Evolutionary conservation across 2,113 vertebrate species (phyloP), one percentile per base, ranked within the genome.

Genomic region (Neofelis nebulosa): DNA sequence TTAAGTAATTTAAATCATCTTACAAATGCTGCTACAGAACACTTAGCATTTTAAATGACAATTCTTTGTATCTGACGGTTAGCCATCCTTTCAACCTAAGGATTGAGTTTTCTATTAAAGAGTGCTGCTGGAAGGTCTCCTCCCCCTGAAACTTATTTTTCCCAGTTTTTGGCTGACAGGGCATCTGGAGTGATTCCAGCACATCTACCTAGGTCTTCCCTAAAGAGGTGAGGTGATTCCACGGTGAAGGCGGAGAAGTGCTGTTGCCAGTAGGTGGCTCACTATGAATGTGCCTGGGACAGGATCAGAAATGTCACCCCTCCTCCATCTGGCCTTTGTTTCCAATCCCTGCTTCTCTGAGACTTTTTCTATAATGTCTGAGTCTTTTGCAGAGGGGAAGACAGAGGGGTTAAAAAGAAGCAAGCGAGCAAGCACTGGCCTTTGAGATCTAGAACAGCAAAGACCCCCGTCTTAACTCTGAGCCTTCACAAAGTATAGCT

Each of bases 231-330:
- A 33, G 50, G 95, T 50, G 81, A 19, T 61, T 0, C 65, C 92
- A 13, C 36, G 7, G 14, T 0, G 4, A 4, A 68, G 19, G 83
- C 82, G 81, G 3, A 66, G 3, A 71, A 90, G 29, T 4, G 19
- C 16, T 57, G n/a, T 6, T 93, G 1, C 99, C 99, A 16, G 98
- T 98, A 98, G 99, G 98, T 98, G 99, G 98, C 99, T 98, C 98
- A 96, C 99, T 98, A 11, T 0, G 98, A 98, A 97, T 97, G 98
- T 97, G n/a, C 88, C 98, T 96, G 98, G 57, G 95, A 92, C 6
- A 23, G 84, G 33, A 14, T 36, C 5, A 7, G 94, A 84, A 0
- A 31, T 4, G 84, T 79, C 93, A n/a, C 95, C 98, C 98, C 91
- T 97, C 98, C 98, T 97, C 97, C 98, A 1, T 86, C 21, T 4